Evolutionary conservation across 2,113 vertebrate species (phyloP), one percentile per base, ranked within the genome.

Genomic region (Canis aureus): DNA sequence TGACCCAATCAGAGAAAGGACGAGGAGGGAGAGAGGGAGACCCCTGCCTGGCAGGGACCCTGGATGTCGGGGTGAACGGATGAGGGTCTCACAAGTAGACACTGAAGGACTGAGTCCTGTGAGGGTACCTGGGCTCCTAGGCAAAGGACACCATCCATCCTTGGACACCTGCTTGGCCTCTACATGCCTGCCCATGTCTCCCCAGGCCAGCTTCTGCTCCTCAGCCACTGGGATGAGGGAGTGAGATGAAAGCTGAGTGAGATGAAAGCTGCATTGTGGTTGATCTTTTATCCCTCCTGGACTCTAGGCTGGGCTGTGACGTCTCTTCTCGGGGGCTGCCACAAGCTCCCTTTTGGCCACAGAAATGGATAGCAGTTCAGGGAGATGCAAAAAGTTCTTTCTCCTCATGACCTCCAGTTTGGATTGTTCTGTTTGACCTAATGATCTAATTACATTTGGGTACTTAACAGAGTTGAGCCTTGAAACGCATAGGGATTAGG

Each of bases 91-190:
- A 55, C 6, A 3, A 1, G n/a, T 15, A 38, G 82, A 80, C 15
- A 6, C 0, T 0, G 25, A 0, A 0, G 88, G 35, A 11, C 51
- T 11, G 23, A 16, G 8, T 3, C 5, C 27, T 32, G 2, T 9
- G 16, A 0, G 3, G 20, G 11, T 3, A 32, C 8, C 32, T 19
- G 1, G 23, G 13, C 11, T 20, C 10, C 62, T 43, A 55, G 57
- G 35, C 8, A 0, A 11, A 59, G 53, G 64, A 35, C 22, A 0
- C 1, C 0, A 2, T 0, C 17, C 11, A 8, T 43, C 27, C 49
- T 38, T 11, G 10, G 8, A 69, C 1, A 1, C 25, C 38, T 32
- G 35, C 11, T 20, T 0, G 1, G 64, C n/a, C 64, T 60, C 79
- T 29, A 10, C 43, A 27, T 4, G 35, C 27, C 16, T 19, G 8